Conservation (phyloP, 2,113 vertebrate genomes). For the Cyprinodon tularosa region DNA sequence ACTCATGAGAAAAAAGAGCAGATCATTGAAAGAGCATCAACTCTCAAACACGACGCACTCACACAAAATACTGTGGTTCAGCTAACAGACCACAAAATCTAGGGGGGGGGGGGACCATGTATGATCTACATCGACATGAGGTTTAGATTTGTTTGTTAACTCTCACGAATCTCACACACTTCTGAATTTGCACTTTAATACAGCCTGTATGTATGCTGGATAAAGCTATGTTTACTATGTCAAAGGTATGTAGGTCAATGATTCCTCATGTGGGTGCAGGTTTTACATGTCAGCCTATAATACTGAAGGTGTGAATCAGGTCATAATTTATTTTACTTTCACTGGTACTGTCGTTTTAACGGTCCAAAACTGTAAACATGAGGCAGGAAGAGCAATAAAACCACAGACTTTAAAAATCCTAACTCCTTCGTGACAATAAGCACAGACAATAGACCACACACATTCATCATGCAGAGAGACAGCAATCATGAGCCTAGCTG, state of each 20-base stretch:
- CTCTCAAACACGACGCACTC: conserved; percentile 18
- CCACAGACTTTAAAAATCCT: conserved; percentile 44
- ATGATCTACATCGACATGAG: conserved; percentile 61
- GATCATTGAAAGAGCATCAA: conserved; percentile 25
- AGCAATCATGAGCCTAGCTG: conserved; percentile 51
- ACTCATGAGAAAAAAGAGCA: conserved; percentile 22
- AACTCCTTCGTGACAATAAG: conserved; percentile 41
- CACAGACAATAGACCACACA: conserved; percentile 60
- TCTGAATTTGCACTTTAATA: conserved; percentile 20
- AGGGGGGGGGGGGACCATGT: conserved; percentile 41
- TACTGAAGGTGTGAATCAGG: conserved; percentile 16
- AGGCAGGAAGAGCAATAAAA: conserved; percentile 44
- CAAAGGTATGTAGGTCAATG: conserved; percentile 35
- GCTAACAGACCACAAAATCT: conserved; percentile 48
- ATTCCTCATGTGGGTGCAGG: conserved; percentile 5
- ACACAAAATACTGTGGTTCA: conserved; percentile 28
- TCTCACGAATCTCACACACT: conserved; percentile 34
- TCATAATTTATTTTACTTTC: not conserved
- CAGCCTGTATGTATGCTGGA: conserved; percentile 18
- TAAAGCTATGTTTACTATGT: conserved; percentile 32
- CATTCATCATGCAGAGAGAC: conserved; percentile 40
- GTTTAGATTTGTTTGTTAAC: conserved; percentile 66
- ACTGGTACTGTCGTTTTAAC: conserved; percentile 11
- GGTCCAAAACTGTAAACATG: conserved; percentile 39
- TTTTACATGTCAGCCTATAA: conserved; percentile 15